Percentiles rank a stretch among this genome's conserved stretches.
These are phyloP conservation scores for Amyelois transitella DNA, from an alignment of 1,140 invertebrate species.

Conservation along the genomic window DNA sequence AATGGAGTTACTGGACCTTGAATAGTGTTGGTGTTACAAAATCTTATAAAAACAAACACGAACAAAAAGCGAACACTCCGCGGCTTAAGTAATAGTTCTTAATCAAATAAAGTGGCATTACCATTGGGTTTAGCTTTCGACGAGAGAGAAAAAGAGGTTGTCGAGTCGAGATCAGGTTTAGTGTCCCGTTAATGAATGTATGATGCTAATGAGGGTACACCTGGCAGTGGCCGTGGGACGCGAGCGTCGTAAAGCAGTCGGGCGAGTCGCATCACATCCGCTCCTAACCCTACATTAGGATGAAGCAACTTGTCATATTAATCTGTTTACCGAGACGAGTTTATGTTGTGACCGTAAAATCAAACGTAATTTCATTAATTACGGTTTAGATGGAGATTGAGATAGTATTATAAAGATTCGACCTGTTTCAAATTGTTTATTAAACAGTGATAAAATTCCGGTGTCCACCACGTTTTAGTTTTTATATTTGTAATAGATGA, in stretches of 20 bases:
- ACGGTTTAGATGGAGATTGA: neutral
- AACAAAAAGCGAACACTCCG: constrained; percentile 7
- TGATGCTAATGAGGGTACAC: constrained; percentile 56
- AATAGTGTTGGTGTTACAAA: constrained; percentile 26
- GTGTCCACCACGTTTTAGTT: no score
- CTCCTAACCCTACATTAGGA: neutral
- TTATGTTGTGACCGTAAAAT: neutral
- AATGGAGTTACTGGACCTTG: constrained; percentile 33
- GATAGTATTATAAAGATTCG: no score
- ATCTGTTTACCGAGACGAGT: neutral
- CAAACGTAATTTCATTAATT: neutral
- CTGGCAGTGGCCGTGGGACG: constrained; percentile 30
- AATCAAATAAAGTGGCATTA: constrained; percentile 1
- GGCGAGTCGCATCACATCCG: constrained; percentile 1
- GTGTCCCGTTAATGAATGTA: constrained; percentile 49
- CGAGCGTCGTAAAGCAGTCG: neutral
- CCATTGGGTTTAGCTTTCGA: neutral
- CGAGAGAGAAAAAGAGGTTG: neutral
- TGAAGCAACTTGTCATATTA: neutral
- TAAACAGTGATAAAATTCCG: no score
- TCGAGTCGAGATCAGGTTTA: constrained; percentile 4
- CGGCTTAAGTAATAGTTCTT: neutral
- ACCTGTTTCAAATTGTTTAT: no score
- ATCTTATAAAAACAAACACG: constrained; percentile 21
- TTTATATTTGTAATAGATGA: no score